Evolutionary conservation across 1,140 invertebrate genomes (phyloP).

Genomic region (Mactra quadrangularis): DNA sequence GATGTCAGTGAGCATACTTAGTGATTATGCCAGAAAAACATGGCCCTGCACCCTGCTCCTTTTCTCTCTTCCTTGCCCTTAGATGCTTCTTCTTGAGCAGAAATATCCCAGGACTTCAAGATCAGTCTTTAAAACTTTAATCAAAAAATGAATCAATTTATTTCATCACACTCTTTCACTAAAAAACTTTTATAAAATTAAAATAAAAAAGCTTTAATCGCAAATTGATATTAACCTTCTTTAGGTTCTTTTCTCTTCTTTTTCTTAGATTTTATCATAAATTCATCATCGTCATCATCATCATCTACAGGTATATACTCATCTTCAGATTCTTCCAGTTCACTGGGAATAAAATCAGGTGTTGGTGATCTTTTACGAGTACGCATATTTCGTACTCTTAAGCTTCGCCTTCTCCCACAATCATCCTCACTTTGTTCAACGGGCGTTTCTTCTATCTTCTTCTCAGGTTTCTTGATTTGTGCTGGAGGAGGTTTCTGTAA

Average conservation of each 20-base stretch:
- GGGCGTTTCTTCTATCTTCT: background rate
- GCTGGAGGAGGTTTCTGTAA: too few species aligned
- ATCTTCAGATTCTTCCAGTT: conserved; percentile 32
- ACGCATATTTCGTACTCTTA: conserved; percentile 40
- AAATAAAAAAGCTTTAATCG: too few species aligned
- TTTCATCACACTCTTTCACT: too few species aligned
- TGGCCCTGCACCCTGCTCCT: too few species aligned
- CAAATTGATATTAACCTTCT: conserved; percentile 32
- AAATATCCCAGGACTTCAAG: too few species aligned
- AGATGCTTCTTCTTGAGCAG: too few species aligned
- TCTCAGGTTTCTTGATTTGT: conserved; percentile 27
- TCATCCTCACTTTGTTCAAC: conserved; percentile 45
- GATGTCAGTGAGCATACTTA: too few species aligned
- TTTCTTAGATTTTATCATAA: conserved; percentile 20
- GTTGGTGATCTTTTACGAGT: conserved; percentile 51
- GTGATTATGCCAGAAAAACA: too few species aligned
- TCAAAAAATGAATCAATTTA: too few species aligned
- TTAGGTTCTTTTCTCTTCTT: conserved; percentile 33
- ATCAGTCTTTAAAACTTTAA: too few species aligned
- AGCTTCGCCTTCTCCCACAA: conserved; percentile 36
- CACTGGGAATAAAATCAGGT: conserved; percentile 40
- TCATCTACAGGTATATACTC: conserved; percentile 43
- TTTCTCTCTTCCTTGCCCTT: too few species aligned
- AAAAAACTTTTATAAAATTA: too few species aligned
- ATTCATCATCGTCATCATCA: conserved; percentile 1